Base-by-base conservation (phyloP, 2,797 vertebrate species). In the Danionella dracula region DNA sequence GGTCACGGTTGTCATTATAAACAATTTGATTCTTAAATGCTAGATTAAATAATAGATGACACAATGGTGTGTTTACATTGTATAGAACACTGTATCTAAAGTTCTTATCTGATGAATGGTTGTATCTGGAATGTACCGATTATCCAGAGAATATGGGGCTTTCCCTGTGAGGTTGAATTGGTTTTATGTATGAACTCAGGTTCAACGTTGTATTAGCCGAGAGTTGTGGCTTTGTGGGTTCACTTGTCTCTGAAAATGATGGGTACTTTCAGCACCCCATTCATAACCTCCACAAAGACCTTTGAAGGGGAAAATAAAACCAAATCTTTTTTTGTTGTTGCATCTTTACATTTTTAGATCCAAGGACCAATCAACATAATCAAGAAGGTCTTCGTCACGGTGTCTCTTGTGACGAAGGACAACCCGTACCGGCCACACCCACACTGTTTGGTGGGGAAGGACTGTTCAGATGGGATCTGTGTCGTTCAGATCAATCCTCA, bases 361-460 rank as follows among this genome's bases (percentile, higher is more conserved):
- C 85, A 91, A 63, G 88, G 96, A 48, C 86, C 86, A 11, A 81
- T 86, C 15, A 81, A 88, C 0, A 49, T 70, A 1, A 75, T 95
- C 42, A 89, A 92, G 21, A 92, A 84, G 60, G 92, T 91, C 54
- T 88, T 78, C 4, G 84, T 98, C 74, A 93, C 89, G 0, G 91
- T 92, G 0, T 97, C 94, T 29, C 75, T 97, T 78, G 93, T 98
- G 67, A 96, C 93, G 80, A 97, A 95, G 80, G 96, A 98, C 68
- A 83, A 85, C 74, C 96, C 96, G 0, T 82, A 95, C 75, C 88
- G 95, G 0, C 91, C 96, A 11, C 96, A 98, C 79, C 96, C 96
- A 0, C 96, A 97, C 68, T 92, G 94, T 59, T 90, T 98, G 0
- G 96, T 98, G 81, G 96, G 96, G 73, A 98, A 97, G 80, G 94